These are phyloP conservation scores for Cephonodes hylas DNA, from an alignment of 2,888 invertebrate species.

Conservation along the genomic window DNA sequence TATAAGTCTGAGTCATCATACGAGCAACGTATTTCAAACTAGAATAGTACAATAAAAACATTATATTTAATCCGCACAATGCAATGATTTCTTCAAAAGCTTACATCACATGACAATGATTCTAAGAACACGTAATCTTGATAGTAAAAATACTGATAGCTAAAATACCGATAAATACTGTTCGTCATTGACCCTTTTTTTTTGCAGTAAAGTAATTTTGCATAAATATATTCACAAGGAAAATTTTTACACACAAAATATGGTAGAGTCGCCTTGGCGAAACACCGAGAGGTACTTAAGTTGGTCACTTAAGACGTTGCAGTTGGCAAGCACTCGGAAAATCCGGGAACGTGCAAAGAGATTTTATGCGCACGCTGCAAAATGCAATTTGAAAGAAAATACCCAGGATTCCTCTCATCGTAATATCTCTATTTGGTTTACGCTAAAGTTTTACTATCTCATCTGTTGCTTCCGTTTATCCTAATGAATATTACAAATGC, in stretches of 20 bases:
- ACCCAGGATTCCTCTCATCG: not conserved
- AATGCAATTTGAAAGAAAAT: not conserved
- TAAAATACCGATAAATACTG: not conserved
- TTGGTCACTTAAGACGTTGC: not conserved
- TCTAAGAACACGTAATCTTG: slow-evolving; percentile 3
- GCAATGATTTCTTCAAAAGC: not conserved
- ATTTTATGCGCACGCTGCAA: not conserved
- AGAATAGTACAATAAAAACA: not conserved
- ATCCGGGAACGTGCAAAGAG: not conserved
- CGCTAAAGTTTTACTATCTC: not conserved
- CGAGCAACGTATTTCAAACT: not conserved
- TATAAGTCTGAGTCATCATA: not conserved
- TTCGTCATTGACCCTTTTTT: slow-evolving; percentile 4
- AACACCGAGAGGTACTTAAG: not conserved
- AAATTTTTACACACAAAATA: not conserved
- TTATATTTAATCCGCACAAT: not conserved
- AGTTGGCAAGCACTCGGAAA: slow-evolving; percentile 7
- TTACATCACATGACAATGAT: not conserved
- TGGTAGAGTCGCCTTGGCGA: not conserved
- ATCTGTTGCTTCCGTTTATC: not conserved
- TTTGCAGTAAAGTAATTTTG: not conserved
- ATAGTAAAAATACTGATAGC: slow-evolving; percentile 10
- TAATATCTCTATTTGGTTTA: not conserved
- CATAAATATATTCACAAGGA: not conserved
- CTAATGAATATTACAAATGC: too few relatives aligned